Evolutionary conservation across 2,888 invertebrate genomes (phyloP).

Genomic region (Nomada flava): DNA sequence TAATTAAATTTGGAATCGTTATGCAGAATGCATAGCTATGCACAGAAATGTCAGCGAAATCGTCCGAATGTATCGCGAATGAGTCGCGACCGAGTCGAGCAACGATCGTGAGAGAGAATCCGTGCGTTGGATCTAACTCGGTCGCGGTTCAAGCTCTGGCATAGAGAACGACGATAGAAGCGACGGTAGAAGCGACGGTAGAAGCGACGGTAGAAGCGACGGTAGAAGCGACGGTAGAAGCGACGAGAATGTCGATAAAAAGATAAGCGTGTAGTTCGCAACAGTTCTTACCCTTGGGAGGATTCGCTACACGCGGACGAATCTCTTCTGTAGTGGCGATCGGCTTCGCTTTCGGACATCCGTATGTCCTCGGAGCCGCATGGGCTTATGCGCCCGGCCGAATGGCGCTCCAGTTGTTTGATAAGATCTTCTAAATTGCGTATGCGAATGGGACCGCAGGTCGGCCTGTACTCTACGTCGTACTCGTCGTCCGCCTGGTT

Average conservation of each 20-base stretch:
- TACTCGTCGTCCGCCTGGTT: slow-evolving; percentile 85
- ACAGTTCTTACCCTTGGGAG: slow-evolving; percentile 87
- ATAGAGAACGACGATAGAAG: slow-evolving; percentile 8
- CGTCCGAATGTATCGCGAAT: too few species aligned
- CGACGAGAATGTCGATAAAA: neutral
- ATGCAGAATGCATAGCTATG: too few species aligned
- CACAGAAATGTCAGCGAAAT: too few species aligned
- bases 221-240: neutral
- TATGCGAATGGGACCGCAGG: slow-evolving; percentile 93
- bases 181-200: too few species aligned
- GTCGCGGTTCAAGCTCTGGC: neutral
- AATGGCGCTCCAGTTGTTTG: slow-evolving; percentile 94
- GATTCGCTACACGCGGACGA: slow-evolving; percentile 90
- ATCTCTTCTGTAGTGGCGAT: slow-evolving; percentile 94
- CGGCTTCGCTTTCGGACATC: slow-evolving; percentile 95
- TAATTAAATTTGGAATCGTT: too few species aligned
- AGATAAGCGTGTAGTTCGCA: slow-evolving; percentile 65
- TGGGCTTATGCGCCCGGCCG: slow-evolving; percentile 94
- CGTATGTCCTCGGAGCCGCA: slow-evolving; percentile 95
- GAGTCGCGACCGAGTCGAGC: too few species aligned
- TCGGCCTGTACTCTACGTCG: slow-evolving; percentile 89
- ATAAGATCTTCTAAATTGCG: slow-evolving; percentile 96
- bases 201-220: neutral
- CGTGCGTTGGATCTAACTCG: neutral
- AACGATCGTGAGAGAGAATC: slow-evolving; percentile 22